These are phyloP conservation scores for Thalassoma bifasciatum DNA, from an alignment of 2,113 vertebrate species.

Conservation along the genomic window DNA sequence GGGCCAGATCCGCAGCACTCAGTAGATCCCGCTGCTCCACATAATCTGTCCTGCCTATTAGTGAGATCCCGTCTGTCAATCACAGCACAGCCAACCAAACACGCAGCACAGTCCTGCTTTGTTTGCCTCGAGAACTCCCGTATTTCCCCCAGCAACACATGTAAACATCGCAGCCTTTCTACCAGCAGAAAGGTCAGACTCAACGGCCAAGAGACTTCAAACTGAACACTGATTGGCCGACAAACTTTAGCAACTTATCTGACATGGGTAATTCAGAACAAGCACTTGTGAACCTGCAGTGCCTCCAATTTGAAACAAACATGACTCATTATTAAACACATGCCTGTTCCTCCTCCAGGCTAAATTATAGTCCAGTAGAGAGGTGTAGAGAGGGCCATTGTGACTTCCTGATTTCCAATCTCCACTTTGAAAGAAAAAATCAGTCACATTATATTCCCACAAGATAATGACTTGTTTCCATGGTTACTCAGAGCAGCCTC, in stretches of 20 bases:
- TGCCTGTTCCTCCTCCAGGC: conserved; percentile 35
- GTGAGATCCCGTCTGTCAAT: conserved; percentile 69
- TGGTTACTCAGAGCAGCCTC: conserved; percentile 71
- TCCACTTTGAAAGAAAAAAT: conserved; percentile 66
- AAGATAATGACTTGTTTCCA: conserved; percentile 75
- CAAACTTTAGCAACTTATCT: conserved; percentile 35
- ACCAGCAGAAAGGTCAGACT: conserved; percentile 14
- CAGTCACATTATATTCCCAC: conserved; percentile 67
- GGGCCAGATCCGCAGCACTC: conserved; percentile 47
- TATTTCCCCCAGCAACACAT: neutral
- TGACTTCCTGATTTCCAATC: conserved; percentile 70
- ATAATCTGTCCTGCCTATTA: conserved; percentile 65
- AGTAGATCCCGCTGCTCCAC: conserved; percentile 54
- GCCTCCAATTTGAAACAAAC: conserved; percentile 35
- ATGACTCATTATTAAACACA: conserved; percentile 44
- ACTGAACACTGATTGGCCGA: conserved; percentile 26
- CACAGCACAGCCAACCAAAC: conserved; percentile 50
- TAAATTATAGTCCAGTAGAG: conserved; percentile 62
- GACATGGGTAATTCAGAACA: conserved; percentile 34
- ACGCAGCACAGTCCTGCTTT: conserved; percentile 43
- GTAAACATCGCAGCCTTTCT: neutral
- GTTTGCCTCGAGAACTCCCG: conserved; percentile 18
- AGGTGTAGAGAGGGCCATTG: conserved; percentile 49
- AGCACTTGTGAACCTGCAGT: conserved; percentile 38
- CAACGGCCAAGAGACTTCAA: conserved; percentile 15